phyloP scores from a whole-genome alignment of 1,140 invertebrate genomes.

The Laodelphax striatellus region DNA sequence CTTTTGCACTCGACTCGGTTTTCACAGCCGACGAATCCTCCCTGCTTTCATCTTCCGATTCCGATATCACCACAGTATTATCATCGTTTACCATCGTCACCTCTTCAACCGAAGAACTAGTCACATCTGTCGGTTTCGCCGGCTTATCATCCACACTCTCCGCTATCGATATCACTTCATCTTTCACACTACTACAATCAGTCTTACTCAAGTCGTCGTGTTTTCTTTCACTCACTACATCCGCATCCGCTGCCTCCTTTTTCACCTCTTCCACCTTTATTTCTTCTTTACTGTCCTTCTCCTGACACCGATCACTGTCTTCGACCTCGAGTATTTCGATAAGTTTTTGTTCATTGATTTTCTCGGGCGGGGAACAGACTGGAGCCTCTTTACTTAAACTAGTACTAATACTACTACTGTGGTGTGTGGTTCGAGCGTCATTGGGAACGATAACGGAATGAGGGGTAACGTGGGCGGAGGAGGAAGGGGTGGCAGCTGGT shows the following conservation, averaged over 20 bases:
- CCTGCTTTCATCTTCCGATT: not conserved
- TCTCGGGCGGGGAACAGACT: slow-evolving; percentile 1
- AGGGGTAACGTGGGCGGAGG: not conserved
- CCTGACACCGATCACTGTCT: not conserved
- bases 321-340: not conserved
- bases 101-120: not conserved
- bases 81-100: not conserved
- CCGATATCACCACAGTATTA: not conserved
- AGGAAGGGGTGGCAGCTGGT: not conserved
- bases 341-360: slow-evolving; percentile 15
- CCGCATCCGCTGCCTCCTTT: not conserved
- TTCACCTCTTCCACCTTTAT: not conserved
- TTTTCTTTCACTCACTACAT: not conserved
- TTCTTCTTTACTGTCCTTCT: slow-evolving; percentile 4
- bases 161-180: not conserved
- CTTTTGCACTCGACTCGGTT: not conserved
- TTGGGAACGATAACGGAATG: slow-evolving; percentile 12
- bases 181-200: not conserved
- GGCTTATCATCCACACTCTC: too few relatives aligned
- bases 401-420: too few relatives aligned
- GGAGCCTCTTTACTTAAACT: not conserved
- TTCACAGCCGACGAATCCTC: slow-evolving; percentile 3
- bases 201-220: not conserved
- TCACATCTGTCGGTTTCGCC: not conserved
- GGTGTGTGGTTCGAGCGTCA: not conserved